These are phyloP conservation scores for Erebia aethiops DNA, from an alignment of 2,888 invertebrate species.

Conservation along the genomic window DNA sequence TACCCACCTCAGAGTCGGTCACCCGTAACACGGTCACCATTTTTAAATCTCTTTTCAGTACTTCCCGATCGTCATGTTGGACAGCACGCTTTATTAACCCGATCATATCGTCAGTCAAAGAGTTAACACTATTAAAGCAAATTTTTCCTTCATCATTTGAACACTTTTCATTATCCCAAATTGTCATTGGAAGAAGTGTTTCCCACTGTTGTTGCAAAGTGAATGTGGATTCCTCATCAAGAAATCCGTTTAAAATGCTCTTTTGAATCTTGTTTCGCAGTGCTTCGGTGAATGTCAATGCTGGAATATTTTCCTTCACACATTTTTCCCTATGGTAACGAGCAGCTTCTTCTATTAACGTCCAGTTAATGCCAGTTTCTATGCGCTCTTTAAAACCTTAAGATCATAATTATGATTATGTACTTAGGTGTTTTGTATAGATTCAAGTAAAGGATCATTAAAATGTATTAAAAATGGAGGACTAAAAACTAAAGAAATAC, in stretches of 20 bases:
- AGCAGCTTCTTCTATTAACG: conserved; percentile 54
- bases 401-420: background rate
- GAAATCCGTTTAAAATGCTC: conserved; percentile 60
- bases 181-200: conserved; percentile 55
- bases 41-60: conserved; percentile 57
- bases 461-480: too few relatives aligned
- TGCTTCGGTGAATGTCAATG: conserved; percentile 57
- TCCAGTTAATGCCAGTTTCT: conserved; percentile 67
- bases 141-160: conserved; percentile 63
- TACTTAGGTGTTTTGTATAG: background rate
- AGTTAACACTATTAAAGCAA: conserved; percentile 62
- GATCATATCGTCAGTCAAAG: conserved; percentile 61
- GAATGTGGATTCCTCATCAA: conserved; percentile 57
- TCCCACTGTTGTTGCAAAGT: conserved; percentile 67
- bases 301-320: conserved; percentile 47
- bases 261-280: conserved; percentile 61
- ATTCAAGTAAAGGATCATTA: too few relatives aligned
- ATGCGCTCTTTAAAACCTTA: conserved; percentile 68
- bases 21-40: conserved; percentile 58
- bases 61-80: conserved; percentile 49
- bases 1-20: conserved; percentile 57
- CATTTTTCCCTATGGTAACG: conserved; percentile 59
- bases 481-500: too few relatives aligned
- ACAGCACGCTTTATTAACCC: conserved; percentile 61
- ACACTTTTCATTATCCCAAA: conserved; percentile 71